These are phyloP conservation scores for Tragelaphus imberbis DNA, from an alignment of 2,113 vertebrate genomes.

Conservation along the genomic window DNA sequence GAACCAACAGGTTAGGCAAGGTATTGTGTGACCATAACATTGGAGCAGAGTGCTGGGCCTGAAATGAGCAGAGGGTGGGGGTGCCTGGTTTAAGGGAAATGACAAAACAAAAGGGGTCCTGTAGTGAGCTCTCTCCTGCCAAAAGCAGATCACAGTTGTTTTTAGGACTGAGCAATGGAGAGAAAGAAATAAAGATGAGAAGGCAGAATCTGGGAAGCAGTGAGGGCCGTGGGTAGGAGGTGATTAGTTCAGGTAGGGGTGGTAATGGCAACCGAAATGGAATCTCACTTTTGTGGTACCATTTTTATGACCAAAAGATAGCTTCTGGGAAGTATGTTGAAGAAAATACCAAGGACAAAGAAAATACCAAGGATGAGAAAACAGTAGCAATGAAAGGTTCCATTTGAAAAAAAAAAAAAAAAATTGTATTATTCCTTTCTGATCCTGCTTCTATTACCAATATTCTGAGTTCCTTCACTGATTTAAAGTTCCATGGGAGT, in stretches of 20 bases:
- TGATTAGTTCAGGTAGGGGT: background rate
- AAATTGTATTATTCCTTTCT: background rate
- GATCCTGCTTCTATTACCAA: background rate
- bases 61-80: background rate
- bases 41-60: background rate
- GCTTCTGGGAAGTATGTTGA: background rate
- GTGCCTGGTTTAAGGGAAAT: background rate
- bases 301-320: constrained; percentile 17
- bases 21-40: background rate
- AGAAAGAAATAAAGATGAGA: background rate
- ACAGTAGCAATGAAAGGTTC: background rate
- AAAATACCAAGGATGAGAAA: background rate
- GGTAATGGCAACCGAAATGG: background rate
- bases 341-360: constrained; percentile 21
- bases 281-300: background rate
- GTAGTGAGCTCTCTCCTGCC: background rate
- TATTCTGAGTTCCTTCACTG: constrained; percentile 8
- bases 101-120: background rate
- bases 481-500: background rate
- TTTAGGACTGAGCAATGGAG: background rate
- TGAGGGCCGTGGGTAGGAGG: background rate
- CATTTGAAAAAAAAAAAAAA: background rate
- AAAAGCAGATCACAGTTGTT: background rate
- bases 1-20: background rate
- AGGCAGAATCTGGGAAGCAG: background rate